Evolutionary conservation across 2,797 vertebrate genomes (phyloP).

Genomic region (Oryzias sinensis): DNA sequence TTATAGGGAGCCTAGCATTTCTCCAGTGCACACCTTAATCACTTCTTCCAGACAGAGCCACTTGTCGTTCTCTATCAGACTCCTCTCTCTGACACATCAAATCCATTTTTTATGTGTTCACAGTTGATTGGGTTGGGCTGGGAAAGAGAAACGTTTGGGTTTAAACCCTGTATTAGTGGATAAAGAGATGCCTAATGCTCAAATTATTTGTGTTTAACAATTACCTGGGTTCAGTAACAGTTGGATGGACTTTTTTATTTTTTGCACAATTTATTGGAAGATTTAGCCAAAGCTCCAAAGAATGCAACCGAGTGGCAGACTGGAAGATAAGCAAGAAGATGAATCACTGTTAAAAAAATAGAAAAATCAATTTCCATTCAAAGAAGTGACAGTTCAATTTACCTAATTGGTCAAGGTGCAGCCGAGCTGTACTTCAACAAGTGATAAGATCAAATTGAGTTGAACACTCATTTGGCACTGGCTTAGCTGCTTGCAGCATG

Average conservation of each 20-base stretch:
- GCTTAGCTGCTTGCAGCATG: slow-evolving; percentile 5
- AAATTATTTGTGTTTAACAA: neutral
- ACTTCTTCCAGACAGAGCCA: slow-evolving; percentile 23
- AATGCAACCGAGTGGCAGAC: slow-evolving; percentile 1
- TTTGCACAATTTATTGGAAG: slow-evolving; percentile 22
- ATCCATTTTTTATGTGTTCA: slow-evolving; percentile 14
- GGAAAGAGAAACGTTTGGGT: neutral
- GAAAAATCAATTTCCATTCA: slow-evolving; percentile 49
- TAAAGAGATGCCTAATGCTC: neutral
- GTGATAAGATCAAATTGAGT: slow-evolving; percentile 30
- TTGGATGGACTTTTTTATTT: slow-evolving; percentile 20
- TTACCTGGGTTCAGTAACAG: neutral
- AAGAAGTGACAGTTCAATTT: slow-evolving; percentile 55
- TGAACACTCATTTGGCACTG: slow-evolving; percentile 1
- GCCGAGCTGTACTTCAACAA: slow-evolving; percentile 21
- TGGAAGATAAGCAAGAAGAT: slow-evolving; percentile 14
- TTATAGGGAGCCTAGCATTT: slow-evolving; percentile 34
- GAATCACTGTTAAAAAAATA: slow-evolving; percentile 22
- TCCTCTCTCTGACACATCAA: slow-evolving; percentile 29
- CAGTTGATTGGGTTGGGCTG: neutral
- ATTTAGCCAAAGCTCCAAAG: slow-evolving; percentile 12
- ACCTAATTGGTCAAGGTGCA: slow-evolving; percentile 40
- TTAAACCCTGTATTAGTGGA: neutral
- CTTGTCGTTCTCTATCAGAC: slow-evolving; percentile 26
- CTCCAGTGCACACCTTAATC: slow-evolving; percentile 24